These are phyloP conservation scores for Indicator maculatus DNA, from an alignment of 2,113 vertebrate genomes.

Conservation along the genomic window DNA sequence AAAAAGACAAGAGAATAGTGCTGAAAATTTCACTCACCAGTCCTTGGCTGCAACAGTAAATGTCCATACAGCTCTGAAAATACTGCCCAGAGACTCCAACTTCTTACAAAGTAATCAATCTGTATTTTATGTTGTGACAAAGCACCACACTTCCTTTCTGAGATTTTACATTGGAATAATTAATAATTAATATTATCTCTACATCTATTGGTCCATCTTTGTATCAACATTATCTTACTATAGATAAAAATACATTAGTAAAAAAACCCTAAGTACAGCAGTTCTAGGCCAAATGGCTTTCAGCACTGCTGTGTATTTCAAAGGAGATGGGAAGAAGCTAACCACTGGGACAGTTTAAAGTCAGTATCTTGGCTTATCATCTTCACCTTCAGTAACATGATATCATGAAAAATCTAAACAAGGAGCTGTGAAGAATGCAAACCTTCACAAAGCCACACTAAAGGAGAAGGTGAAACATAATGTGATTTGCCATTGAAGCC, in stretches of 20 bases:
- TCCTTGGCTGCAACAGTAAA: background rate
- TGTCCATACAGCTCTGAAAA: background rate
- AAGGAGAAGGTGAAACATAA: background rate
- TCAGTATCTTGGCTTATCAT: background rate
- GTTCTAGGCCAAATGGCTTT: background rate
- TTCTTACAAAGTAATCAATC: background rate
- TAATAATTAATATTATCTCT: background rate
- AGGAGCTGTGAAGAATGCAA: background rate
- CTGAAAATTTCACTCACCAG: background rate
- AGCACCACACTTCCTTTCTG: background rate
- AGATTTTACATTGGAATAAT: background rate
- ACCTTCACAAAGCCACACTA: slow-evolving; percentile 15
- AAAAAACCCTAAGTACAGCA: background rate
- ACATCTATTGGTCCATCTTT: background rate
- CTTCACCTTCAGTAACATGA: background rate
- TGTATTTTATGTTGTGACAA: background rate
- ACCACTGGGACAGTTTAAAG: background rate
- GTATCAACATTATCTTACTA: background rate
- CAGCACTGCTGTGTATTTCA: background rate
- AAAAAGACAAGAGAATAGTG: background rate
- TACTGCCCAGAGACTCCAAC: background rate
- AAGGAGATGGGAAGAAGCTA: slow-evolving; percentile 1
- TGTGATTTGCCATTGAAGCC: background rate
- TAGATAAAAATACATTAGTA: background rate
- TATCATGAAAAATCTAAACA: slow-evolving; percentile 11